Percentiles rank a stretch among this genome's conserved stretches.
Conservation (phyloP, 2,888 invertebrate species). For the Hermaeophaga mercurialis region DNA sequence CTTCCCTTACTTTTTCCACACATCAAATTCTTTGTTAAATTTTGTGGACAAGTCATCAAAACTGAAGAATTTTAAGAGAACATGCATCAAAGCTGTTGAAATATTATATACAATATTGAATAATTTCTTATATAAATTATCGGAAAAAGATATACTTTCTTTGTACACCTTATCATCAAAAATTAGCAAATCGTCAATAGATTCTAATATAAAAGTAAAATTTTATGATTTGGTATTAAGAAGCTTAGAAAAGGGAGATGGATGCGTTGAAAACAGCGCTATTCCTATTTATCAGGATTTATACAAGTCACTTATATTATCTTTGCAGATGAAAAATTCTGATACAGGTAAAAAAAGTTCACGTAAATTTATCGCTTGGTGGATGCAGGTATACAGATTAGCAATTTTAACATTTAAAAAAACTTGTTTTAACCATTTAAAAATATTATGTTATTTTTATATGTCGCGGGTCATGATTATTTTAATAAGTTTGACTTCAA, state of each 20-base stretch:
- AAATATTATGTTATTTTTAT: too few relatives aligned
- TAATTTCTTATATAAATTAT: constrained; percentile 45
- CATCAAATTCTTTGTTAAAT: constrained; percentile 42
- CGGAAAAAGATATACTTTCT: constrained; percentile 43
- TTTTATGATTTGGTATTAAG: constrained; percentile 44
- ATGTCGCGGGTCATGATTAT: too few relatives aligned
- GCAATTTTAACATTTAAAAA: too few relatives aligned
- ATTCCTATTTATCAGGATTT: constrained; percentile 34
- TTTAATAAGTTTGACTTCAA: too few relatives aligned
- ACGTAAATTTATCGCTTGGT: too few relatives aligned
- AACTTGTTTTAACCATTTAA: too few relatives aligned
- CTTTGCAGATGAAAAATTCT: constrained; percentile 35
- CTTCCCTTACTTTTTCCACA: constrained; percentile 47
- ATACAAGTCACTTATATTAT: constrained; percentile 33
- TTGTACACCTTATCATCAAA: constrained; percentile 45
- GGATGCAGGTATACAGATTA: too few relatives aligned
- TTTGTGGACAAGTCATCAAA: constrained; percentile 42
- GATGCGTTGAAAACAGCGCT: constrained; percentile 36
- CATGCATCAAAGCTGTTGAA: constrained; percentile 44
- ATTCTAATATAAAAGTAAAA: constrained; percentile 45
- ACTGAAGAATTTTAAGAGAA: constrained; percentile 41
- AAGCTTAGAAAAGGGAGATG: constrained; percentile 44
- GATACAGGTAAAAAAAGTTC: constrained; percentile 42
- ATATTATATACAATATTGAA: constrained; percentile 49
- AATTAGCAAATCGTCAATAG: constrained; percentile 40